Evolutionary conservation across 2,113 vertebrate genomes (phyloP), one percentile per base, ranked within the genome.

Genomic region (Platysteira castanea): DNA sequence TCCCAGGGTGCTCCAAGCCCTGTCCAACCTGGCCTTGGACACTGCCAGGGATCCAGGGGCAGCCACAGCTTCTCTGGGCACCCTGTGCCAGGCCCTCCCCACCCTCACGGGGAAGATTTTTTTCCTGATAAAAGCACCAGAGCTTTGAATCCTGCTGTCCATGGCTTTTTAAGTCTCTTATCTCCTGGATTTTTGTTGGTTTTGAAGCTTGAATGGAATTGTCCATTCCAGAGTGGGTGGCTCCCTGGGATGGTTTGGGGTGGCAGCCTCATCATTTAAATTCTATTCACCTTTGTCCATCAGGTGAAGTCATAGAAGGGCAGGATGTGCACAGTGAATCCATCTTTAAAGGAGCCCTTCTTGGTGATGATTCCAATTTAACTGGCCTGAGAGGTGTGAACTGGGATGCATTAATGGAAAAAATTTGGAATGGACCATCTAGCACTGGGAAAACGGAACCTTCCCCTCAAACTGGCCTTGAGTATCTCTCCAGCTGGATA

Each of bases 1-100:
- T 10, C 35, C 42, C 57, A 56, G 67, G 2, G 0, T 56, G 31
- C 35, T 56, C 49, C 42, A 35, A 49, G 22, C 22, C 46, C 12
- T 0, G 0, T 52, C 37, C 63, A 69, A 0, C 41, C 75, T 35
- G 30, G 5, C 42, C 57, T 42, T 41, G 75, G 65, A 1, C 42
- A 71, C 10, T 78, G 1, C 15, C 65, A 54, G 71, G 31, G 26
- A 59, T 59, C 26, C 71, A 76, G 41, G 35, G 11, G 11, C 85
- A 80, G 26, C 57, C 85, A 26, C 75, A 71, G 41, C 24, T 71
- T 0, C 65, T 42, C 13, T 61, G 74, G n/a, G 39, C 2, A 41
- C 0, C 5, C 49, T 11, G 7, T 21, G 9, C 17, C 65, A 49
- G 20, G 5, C 3, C 24, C 20, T 54, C 2, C 0, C 16, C 41